Percentiles rank a stretch among this genome's conserved stretches.
These are phyloP conservation scores for Selene dorsalis DNA, from an alignment of 2,797 vertebrate genomes.

Conservation along the genomic window DNA sequence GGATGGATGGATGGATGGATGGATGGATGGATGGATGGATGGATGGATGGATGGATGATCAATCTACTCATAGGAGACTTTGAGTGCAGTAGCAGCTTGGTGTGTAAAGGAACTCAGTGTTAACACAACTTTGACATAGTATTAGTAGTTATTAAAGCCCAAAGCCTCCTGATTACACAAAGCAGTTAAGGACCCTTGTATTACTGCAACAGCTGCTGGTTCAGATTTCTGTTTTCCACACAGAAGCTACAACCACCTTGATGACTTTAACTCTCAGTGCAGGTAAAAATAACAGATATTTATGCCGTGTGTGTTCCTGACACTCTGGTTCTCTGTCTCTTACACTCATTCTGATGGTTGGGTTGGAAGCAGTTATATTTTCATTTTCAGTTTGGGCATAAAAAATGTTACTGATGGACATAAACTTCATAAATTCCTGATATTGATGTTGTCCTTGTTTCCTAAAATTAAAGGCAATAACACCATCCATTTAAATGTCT, in stretches of 20 bases:
- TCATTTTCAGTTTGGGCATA: background rate
- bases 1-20: background rate
- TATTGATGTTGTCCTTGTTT: background rate
- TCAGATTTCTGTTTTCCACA: background rate
- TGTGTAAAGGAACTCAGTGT: background rate
- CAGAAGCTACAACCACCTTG: background rate
- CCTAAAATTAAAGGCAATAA: background rate
- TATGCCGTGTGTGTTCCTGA: background rate
- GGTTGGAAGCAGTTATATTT: background rate
- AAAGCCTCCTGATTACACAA: background rate
- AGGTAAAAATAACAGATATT: too few relatives aligned
- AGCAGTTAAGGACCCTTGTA: background rate
- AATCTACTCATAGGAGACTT: too few relatives aligned
- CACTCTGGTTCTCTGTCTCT: background rate
- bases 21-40: background rate
- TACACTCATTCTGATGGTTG: too few relatives aligned
- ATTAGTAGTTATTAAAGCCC: background rate
- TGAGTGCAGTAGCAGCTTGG: too few relatives aligned
- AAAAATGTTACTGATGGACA: conserved; percentile 1
- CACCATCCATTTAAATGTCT: background rate
- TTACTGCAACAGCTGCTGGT: background rate
- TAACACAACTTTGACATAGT: background rate
- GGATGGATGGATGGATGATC: background rate
- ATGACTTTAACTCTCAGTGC: too few relatives aligned
- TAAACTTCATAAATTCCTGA: background rate